Conservation (phyloP, 92 coral and sea anemone genomes). For the Heteractis magnifica region DNA sequence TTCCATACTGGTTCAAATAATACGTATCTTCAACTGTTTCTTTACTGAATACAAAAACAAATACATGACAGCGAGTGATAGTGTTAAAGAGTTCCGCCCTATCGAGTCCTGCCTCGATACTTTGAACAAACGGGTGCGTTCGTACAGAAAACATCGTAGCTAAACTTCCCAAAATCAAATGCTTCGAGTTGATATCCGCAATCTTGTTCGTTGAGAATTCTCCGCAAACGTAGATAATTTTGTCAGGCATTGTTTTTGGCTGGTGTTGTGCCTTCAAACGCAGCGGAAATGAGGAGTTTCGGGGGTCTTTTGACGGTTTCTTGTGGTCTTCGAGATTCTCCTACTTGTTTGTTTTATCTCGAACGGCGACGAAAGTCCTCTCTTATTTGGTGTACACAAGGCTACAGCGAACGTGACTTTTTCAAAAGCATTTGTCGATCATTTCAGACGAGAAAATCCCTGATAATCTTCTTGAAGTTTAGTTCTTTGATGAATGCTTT, state of each 20-base stretch:
- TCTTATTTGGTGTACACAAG: background rate
- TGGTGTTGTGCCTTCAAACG: background rate
- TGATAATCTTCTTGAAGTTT: background rate
- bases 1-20: constrained; percentile 91
- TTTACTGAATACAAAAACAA: constrained; percentile 85
- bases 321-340: background rate
- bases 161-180: constrained; percentile 37
- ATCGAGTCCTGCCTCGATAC: constrained; percentile 63
- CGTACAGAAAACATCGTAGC: constrained; percentile 56
- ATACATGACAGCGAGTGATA: constrained; percentile 73
- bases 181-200: constrained; percentile 39
- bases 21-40: constrained; percentile 79
- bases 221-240: constrained; percentile 54
- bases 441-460: background rate
- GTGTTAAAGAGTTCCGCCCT: constrained; percentile 59
- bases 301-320: background rate
- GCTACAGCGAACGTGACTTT: background rate
- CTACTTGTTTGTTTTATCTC: constrained; percentile 15
- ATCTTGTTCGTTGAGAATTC: constrained; percentile 32
- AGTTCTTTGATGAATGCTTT: background rate
- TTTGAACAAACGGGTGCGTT: constrained; percentile 64
- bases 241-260: constrained; percentile 30
- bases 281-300: background rate
- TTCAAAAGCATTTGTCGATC: background rate
- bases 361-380: constrained; percentile 8